Base-by-base conservation (phyloP, 2,888 invertebrate species). In the Branchipolynoe longqiensis region DNA sequence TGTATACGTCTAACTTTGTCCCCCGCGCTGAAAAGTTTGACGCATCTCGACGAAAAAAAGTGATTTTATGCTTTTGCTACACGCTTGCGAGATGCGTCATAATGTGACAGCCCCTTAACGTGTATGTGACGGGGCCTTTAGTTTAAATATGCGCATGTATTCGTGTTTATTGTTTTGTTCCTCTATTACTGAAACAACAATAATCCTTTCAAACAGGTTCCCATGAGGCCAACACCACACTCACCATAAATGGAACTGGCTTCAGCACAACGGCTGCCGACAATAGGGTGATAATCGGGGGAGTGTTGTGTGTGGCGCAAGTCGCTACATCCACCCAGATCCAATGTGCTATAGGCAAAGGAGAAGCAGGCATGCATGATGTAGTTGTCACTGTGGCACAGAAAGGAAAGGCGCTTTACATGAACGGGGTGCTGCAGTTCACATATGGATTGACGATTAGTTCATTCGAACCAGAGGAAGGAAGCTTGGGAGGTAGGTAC, bases 201-300 rank as follows among this genome's bases (percentile, higher is more conserved):
- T n/a, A n/a, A n/a, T n/a, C n/a, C n/a, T n/a, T n/a, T n/a, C n/a
- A n/a, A n/a, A 22, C 82, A 84, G 84, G 83, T n/a, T 81, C 82
- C 28, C n/a, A 38, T 40, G 12, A 22, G n/a, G 69, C 78, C 18
- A 59, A 82, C 31, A 84, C 85, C 4, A 48, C 36, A 1, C n/a
- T 87, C 14, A 86, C 86, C 18, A 54, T 87, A 12, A 62, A 73
- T 31, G 87, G 87, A 28, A 40, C 84, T 0, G 87, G 87, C 38
- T 87, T 87, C 73, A 59, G 54, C 38, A 64, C 82, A 6, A 41
- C 12, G 14, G 12, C 54, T 1, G 36, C 38, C 14, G 87, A 90
- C 56, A 90, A 91, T 62, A 64, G 36, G 0, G 91, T 92, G 0
- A 87, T 73, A 1, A 88, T 92, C 38, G 92, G 90, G n/a, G 91